Percentiles rank a stretch among this genome's conserved stretches.
Evolutionary conservation across 1,140 invertebrate species (phyloP).

Genomic region (Probaryconus sp.): DNA sequence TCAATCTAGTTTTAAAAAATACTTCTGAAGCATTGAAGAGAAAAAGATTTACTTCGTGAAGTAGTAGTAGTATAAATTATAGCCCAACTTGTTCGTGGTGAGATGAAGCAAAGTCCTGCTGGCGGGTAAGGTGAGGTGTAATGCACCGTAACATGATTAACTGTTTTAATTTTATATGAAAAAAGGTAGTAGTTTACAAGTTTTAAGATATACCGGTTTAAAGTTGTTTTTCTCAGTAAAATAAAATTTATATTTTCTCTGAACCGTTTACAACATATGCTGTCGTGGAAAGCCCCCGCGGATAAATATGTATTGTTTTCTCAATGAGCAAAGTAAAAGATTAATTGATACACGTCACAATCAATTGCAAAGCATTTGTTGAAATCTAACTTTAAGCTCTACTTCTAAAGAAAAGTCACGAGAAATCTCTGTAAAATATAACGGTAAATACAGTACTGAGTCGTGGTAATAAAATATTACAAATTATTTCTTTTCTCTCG

Average conservation of each 20-base stretch:
- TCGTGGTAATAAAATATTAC: no score
- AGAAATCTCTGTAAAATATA: constrained; percentile 3
- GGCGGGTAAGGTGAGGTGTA: constrained; percentile 51
- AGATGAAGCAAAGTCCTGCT: constrained; percentile 54
- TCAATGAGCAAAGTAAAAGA: constrained; percentile 9
- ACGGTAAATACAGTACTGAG: no score
- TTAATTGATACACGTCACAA: constrained; percentile 17
- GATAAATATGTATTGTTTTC: constrained; percentile 27
- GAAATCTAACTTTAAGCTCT: constrained; percentile 3
- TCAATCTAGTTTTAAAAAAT: constrained; percentile 45
- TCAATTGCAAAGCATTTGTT: constrained; percentile 21
- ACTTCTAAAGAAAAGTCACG: background rate
- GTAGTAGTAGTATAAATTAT: constrained; percentile 55
- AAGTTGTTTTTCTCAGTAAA: constrained; percentile 32
- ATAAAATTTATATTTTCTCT: constrained; percentile 46
- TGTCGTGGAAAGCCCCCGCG: constrained; percentile 8
- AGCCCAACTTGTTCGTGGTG: constrained; percentile 52
- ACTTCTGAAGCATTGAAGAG: constrained; percentile 47
- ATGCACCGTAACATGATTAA: constrained; percentile 60
- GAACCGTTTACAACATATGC: constrained; percentile 39
- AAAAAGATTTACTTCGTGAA: constrained; percentile 54
- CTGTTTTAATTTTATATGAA: constrained; percentile 58
- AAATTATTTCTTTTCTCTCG: no score
- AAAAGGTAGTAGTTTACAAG: constrained; percentile 56
- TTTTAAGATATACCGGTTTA: constrained; percentile 48